These are phyloP conservation scores for Orientallactaga bullata DNA, from an alignment of 2,113 vertebrate species.

Conservation along the genomic window DNA sequence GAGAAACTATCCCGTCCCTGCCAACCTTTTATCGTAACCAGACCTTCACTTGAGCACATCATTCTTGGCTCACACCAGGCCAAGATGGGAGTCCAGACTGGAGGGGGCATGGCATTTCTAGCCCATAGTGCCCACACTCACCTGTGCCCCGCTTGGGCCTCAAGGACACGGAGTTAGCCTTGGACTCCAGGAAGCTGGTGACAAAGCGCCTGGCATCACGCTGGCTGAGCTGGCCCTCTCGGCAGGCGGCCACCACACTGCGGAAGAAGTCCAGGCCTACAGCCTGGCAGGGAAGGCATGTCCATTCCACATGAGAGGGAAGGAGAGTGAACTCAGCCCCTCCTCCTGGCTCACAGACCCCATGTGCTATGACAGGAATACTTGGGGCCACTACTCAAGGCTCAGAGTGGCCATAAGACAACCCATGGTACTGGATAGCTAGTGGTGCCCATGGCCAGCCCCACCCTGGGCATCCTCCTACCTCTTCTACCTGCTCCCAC, in stretches of 20 bases:
- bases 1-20: not conserved
- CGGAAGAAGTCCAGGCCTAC: constrained; percentile 73
- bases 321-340: not conserved
- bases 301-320: not conserved
- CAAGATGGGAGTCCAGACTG: not conserved
- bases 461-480: not conserved
- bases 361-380: not conserved
- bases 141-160: constrained; percentile 62
- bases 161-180: fast-evolving
- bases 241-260: not conserved
- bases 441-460: not conserved
- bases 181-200: constrained; percentile 46
- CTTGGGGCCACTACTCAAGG: not conserved
- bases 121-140: constrained; percentile 59
- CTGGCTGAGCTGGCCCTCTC: constrained; percentile 50
- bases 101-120: not conserved
- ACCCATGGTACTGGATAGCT: not conserved
- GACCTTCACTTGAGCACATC: not conserved
- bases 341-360: not conserved
- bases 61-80: not conserved
- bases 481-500: constrained; percentile 80
- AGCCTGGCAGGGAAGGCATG: constrained; percentile 70
- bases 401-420: not conserved
- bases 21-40: not conserved
- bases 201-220: constrained; percentile 63